These are phyloP conservation scores for Myodes glareolus DNA, from an alignment of 2,113 vertebrate genomes.

Conservation along the genomic window DNA sequence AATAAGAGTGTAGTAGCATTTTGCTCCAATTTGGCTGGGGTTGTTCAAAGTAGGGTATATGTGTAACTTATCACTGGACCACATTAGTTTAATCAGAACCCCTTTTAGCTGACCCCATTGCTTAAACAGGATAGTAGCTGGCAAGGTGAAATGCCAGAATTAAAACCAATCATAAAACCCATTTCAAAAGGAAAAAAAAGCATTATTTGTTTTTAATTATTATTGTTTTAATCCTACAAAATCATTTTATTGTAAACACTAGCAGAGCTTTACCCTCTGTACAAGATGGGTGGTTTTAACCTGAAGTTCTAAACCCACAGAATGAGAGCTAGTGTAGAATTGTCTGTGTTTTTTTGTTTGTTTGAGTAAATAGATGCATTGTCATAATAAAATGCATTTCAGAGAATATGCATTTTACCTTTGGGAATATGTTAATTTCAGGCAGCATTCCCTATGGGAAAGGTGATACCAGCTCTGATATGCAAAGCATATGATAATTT, in stretches of 20 bases:
- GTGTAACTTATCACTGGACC: constrained; percentile 84
- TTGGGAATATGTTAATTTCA: constrained; percentile 91
- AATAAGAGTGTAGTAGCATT: constrained; percentile 83
- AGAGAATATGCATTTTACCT: constrained; percentile 90
- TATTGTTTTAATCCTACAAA: constrained; percentile 83
- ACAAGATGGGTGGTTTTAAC: constrained; percentile 82
- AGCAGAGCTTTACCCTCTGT: constrained; percentile 81
- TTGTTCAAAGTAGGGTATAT: constrained; percentile 85
- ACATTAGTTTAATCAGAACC: constrained; percentile 84
- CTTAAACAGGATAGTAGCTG: constrained; percentile 85
- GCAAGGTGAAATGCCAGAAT: constrained; percentile 79
- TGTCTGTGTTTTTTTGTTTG: constrained; percentile 85
- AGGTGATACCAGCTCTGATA: constrained; percentile 92
- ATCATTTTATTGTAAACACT: constrained; percentile 88
- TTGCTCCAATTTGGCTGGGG: constrained; percentile 85
- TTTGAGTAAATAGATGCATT: constrained; percentile 87
- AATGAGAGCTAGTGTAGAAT: constrained; percentile 87
- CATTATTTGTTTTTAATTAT: constrained; percentile 60
- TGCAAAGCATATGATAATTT: constrained; percentile 93
- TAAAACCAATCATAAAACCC: constrained; percentile 74
- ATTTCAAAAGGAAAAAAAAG: constrained; percentile 73
- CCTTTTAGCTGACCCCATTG: constrained; percentile 84
- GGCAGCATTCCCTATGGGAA: constrained; percentile 92
- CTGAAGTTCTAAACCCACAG: constrained; percentile 78
- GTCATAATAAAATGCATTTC: constrained; percentile 90